These are phyloP conservation scores for Chymomyza procnemis DNA, from an alignment of 2,888 invertebrate genomes.

Conservation along the genomic window DNA sequence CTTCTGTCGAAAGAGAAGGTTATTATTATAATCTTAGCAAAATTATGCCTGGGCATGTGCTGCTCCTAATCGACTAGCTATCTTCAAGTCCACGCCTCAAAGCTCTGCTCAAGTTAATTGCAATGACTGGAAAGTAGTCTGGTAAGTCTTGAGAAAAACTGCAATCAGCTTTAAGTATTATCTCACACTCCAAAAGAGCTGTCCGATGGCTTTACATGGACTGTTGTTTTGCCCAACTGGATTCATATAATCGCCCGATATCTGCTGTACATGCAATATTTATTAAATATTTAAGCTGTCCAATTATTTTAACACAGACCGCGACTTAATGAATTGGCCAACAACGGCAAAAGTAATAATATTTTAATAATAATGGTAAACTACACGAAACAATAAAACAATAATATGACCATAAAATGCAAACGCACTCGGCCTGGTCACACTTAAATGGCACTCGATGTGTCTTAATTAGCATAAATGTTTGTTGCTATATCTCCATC, in stretches of 20 bases:
- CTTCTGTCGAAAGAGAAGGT: no score
- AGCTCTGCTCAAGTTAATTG: conserved; percentile 17
- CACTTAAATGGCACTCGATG: conserved; percentile 41
- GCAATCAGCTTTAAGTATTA: no score
- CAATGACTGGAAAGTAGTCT: no score
- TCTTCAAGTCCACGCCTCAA: background rate
- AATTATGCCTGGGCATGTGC: background rate
- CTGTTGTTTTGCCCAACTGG: no score
- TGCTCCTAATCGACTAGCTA: no score
- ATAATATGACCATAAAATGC: conserved; percentile 63
- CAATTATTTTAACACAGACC: background rate
- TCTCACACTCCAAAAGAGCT: no score
- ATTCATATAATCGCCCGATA: background rate
- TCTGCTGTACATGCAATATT: conserved; percentile 22
- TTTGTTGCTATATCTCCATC: conserved; percentile 32
- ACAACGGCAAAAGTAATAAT: conserved; percentile 47
- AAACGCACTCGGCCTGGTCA: conserved; percentile 43
- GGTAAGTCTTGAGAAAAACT: no score
- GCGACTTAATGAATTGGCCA: conserved; percentile 26
- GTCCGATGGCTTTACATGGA: no score
- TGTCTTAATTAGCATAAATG: conserved; percentile 69
- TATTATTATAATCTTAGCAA: background rate
- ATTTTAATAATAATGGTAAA: conserved; percentile 49
- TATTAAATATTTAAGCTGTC: conserved; percentile 27
- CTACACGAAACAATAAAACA: conserved; percentile 49